Evolutionary conservation across 1,140 invertebrate species (phyloP), one percentile per base, ranked within the genome.

Genomic region (Papilio polyxenes): DNA sequence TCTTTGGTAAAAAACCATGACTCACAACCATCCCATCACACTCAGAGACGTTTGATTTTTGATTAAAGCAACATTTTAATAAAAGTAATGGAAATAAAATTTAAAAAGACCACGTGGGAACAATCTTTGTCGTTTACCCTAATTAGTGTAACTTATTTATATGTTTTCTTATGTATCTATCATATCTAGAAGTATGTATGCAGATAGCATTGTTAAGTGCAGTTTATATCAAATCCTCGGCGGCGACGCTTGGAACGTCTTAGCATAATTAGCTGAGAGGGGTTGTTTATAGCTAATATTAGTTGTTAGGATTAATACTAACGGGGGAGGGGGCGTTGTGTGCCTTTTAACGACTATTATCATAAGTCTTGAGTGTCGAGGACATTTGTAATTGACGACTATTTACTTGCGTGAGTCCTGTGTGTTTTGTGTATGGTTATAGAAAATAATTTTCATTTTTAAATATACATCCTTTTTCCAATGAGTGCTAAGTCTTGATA

Each of bases 251-350:
- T 87, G 87, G 88, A 89, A 89, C 88, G 90, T 93, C 92, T 93
- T 92, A 93, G 90, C 91, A 93, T 93, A 93, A 93, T 93, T 93
- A 93, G 92, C 86, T 83, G 81, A 85, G 89, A 90, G 91, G 40
- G 90, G 88, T 85, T 91, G 91, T 92, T 93, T 92, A 93, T 92
- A 88, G 91, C 92, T 93, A 92, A 93, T 93, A 93, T 93, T 93
- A 93, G 92, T 93, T 90, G 92, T 92, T 84, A 81, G 92, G 91
- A 91, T 92, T 93, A 92, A 90, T 89, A 90, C 86, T 85, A 87
- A 86, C 88, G 84, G 83, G 83, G 83, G 82, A 80, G 83, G 87
- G 84, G 83, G 81, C 83, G 83, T 87, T 86, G 85, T 89, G 84
- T 80, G 84, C 86, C 85, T 88, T 86, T 90, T 90, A 90, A 87